A percentile compares a stretch with the other conserved stretches of the same genome.
Evolutionary conservation across 2,888 invertebrate species (phyloP).

Genomic region (Ptycholaimellus sp.): DNA sequence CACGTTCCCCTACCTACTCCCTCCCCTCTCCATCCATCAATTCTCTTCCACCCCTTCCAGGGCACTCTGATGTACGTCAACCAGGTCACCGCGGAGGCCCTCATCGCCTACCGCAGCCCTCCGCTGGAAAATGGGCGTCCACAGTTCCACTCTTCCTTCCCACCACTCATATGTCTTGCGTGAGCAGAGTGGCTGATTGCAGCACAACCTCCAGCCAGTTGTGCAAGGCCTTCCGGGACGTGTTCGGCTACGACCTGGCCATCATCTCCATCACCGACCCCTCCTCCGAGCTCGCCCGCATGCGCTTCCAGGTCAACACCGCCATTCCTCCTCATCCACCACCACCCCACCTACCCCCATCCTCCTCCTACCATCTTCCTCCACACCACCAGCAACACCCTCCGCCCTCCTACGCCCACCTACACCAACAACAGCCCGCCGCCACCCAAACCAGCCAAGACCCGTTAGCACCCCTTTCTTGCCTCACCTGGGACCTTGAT

Average conservation of each 20-base stretch:
- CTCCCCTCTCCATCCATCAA: too few species aligned
- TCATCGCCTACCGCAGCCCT: not conserved
- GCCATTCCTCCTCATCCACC: not conserved
- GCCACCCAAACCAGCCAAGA: too few species aligned
- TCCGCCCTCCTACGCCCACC: too few species aligned
- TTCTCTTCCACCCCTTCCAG: too few species aligned
- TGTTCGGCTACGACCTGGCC: not conserved
- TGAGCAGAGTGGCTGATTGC: not conserved
- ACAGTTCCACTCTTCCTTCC: not conserved
- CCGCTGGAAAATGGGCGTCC: not conserved
- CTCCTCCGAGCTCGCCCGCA: not conserved
- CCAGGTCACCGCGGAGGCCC: not conserved
- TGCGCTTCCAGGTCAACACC: not conserved
- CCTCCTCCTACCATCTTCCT: not conserved
- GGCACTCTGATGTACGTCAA: not conserved
- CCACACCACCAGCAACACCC: not conserved
- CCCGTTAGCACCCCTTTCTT: too few species aligned
- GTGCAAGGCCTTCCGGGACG: not conserved
- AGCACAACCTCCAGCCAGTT: not conserved
- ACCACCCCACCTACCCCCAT: not conserved
- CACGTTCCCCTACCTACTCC: too few species aligned
- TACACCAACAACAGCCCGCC: too few species aligned
- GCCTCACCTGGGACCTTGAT: too few species aligned
- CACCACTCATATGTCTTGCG: not conserved
- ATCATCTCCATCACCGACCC: not conserved